Base-by-base conservation (phyloP, 2,888 invertebrate species). In the Aricia artaxerxes region DNA sequence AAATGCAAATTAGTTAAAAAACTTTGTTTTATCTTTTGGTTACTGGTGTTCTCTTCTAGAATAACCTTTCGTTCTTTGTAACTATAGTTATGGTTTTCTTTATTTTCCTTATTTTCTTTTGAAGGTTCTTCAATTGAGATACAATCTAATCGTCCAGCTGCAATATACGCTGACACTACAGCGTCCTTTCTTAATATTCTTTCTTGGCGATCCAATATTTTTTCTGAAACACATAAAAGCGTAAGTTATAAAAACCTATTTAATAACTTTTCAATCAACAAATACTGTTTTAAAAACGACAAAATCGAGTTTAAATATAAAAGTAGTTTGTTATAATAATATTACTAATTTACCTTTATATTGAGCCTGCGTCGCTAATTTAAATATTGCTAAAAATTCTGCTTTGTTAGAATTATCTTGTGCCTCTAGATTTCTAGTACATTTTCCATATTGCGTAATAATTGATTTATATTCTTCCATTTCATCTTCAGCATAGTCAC, bases 151-250 rank as follows among this genome's bases (percentile, higher is more conserved):
- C 91, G 85, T 0, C 92, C 92, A 2, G 88, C 91, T 24, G 92
- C 86, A 61, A 93, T 90, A 82, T 91, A 92, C 0, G 94, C 95
- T n/a, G 94, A 91, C 3, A 95, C 94, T 80, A 95, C 93, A 0
- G 94, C 92, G 82, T 95, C 95, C 73, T 90, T 85, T 82, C 87
- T 91, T 61, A 95, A 86, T 73, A 95, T 92, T 80, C 95, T 95
- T 84, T 96, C 96, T 86, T 96, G 92, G 81, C 95, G 95, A 73
- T 94, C 94, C 78, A 97, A 87, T 86, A 96, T 95, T 85, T 95
- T 92, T 81, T 91, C 94, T 94, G 88, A 6, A 83, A 85, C 82
- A 85, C 82, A 31, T 64, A 57, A 57, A 57, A 57, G 16, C 16
- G 16, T 57, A 16, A 16, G 4, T 57, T 4, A 57, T 13, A 16